phyloP scores from a whole-genome alignment of 2,797 vertebrate genomes.

The Dendrocincla tyrannina region DNA sequence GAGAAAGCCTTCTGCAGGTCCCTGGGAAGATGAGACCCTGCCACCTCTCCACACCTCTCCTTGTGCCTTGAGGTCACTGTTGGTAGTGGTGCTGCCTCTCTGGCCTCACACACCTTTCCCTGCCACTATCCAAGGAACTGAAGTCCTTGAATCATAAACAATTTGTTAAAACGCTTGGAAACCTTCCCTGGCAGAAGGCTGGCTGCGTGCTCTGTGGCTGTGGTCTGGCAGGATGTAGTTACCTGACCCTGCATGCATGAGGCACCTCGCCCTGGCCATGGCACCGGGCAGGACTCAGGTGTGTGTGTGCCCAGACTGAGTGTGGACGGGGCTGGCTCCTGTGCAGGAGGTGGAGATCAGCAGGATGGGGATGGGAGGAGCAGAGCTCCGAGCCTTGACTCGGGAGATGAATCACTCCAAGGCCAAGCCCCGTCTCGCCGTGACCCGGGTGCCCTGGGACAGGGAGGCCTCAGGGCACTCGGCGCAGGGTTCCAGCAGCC shows the following conservation, averaged over 20 bases:
- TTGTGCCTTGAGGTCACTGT: neutral
- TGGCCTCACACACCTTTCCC: neutral
- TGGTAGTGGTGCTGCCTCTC: neutral
- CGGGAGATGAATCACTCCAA: neutral
- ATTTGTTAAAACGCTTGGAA: neutral
- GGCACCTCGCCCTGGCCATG: fast-evolving
- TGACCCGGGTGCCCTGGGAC: fast-evolving
- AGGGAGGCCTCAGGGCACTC: fast-evolving
- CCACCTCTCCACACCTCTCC: fast-evolving
- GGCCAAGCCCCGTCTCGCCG: neutral
- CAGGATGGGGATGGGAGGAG: neutral
- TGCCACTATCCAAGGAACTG: neutral
- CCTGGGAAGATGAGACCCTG: neutral
- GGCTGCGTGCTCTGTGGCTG: neutral
- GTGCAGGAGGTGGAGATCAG: neutral
- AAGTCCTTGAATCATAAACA: neutral
- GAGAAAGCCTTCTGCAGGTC: neutral
- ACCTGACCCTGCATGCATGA: neutral
- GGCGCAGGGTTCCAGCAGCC: fast-evolving
- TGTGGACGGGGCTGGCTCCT: neutral
- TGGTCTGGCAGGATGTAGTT: neutral
- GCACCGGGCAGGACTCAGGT: fast-evolving
- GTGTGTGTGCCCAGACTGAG: neutral
- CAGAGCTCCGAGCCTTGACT: neutral
- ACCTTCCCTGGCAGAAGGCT: neutral